Percentiles rank a stretch among this genome's conserved stretches.
These are phyloP conservation scores for Lasioglossum figueresi DNA, from an alignment of 2,888 invertebrate species.

Conservation along the genomic window DNA sequence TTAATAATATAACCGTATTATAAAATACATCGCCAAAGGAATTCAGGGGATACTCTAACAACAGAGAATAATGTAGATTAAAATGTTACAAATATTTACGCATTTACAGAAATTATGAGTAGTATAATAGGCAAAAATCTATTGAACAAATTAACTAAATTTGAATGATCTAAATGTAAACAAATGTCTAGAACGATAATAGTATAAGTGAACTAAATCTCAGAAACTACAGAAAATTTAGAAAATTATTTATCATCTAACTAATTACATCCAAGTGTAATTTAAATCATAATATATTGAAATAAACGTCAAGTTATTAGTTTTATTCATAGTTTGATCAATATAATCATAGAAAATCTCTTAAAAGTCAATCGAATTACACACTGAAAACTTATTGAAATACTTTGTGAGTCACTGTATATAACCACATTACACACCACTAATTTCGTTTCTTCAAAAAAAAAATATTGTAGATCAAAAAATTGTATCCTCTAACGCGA, in stretches of 20 bases:
- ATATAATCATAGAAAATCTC: not conserved
- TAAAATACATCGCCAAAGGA: not conserved
- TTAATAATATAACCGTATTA: not conserved
- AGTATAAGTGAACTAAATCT: not conserved
- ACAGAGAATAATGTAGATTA: not conserved
- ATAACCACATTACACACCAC: slow-evolving; percentile 53
- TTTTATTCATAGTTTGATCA: not conserved
- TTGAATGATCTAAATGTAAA: not conserved
- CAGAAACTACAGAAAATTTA: not conserved
- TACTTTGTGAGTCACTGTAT: slow-evolving; percentile 59
- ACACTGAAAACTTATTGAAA: slow-evolving; percentile 31
- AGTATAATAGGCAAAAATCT: not conserved
- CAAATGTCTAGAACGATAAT: not conserved
- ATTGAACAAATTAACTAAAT: not conserved
- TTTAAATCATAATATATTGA: not conserved
- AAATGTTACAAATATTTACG: not conserved
- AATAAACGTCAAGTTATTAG: slow-evolving; percentile 13
- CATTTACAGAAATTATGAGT: not conserved
- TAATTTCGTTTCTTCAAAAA: slow-evolving; percentile 20
- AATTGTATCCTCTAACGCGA: not conserved
- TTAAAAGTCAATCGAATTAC: slow-evolving; percentile 16
- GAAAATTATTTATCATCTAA: not conserved
- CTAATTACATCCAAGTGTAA: not conserved
- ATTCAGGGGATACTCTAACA: not conserved
- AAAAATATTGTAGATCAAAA: slow-evolving; percentile 24